phyloP scores from a whole-genome alignment of 2,888 invertebrate species.

The Drosophila atroscutellata region DNA sequence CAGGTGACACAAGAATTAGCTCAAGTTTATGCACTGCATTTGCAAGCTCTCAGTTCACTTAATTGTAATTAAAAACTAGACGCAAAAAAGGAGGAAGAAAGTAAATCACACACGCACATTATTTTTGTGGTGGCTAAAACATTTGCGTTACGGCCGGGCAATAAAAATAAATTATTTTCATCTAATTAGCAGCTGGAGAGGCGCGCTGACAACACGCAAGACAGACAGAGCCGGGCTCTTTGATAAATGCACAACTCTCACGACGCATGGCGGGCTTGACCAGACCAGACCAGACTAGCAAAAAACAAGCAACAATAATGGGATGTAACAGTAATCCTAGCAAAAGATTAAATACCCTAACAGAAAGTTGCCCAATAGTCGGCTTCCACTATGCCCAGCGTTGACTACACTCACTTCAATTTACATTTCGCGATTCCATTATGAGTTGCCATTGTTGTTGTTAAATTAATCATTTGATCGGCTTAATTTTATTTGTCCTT shows the following conservation, averaged over 20 bases:
- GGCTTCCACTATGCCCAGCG: background rate
- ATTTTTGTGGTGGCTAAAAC: constrained; percentile 47
- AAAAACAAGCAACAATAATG: constrained; percentile 1
- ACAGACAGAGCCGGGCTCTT: constrained; percentile 16
- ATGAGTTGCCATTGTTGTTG: background rate
- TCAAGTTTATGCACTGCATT: constrained; percentile 42
- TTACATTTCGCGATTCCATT: background rate
- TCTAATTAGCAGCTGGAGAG: constrained; percentile 67
- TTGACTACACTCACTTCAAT: background rate
- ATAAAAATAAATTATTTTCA: constrained; percentile 73
- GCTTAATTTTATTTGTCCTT: background rate
- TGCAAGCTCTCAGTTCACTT: constrained; percentile 47
- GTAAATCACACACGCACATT: constrained; percentile 25
- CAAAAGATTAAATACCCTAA: constrained; percentile 7
- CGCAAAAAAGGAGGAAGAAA: background rate
- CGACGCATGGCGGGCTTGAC: constrained; percentile 41
- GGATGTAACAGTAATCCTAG: background rate
- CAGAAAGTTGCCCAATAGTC: background rate
- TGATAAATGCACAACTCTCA: constrained; percentile 51
- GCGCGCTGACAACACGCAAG: constrained; percentile 24
- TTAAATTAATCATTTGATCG: background rate
- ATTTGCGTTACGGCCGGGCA: constrained; percentile 56
- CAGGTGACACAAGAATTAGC: constrained; percentile 43
- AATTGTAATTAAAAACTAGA: constrained; percentile 66
- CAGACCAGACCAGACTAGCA: background rate